Conservation (phyloP, 2,113 vertebrate species). For the Hypanus sabinus region DNA sequence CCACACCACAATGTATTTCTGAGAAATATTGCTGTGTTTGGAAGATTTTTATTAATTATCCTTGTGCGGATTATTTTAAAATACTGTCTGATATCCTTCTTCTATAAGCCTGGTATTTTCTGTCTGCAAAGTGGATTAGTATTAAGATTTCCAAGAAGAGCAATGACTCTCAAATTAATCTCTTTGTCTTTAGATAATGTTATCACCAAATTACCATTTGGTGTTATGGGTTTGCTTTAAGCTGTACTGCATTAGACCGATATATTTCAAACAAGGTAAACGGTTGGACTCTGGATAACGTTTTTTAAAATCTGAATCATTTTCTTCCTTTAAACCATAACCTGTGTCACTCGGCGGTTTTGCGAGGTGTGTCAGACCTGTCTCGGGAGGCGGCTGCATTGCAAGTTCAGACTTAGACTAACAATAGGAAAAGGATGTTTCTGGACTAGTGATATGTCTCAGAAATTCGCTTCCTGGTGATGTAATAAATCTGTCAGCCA, state of each 20-base stretch:
- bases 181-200: background rate
- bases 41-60: background rate
- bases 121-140: background rate
- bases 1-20: background rate
- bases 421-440: background rate
- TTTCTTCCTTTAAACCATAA: background rate
- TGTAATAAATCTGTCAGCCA: background rate
- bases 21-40: background rate
- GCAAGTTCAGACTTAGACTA: background rate
- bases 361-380: slow-evolving; percentile 17
- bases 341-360: background rate
- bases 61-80: background rate
- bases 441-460: background rate
- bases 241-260: background rate
- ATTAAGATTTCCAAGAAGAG: background rate
- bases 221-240: background rate
- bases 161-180: background rate
- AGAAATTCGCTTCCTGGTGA: background rate
- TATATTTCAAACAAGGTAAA: background rate
- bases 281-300: background rate
- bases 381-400: background rate
- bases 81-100: background rate
- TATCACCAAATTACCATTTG: slow-evolving; percentile 10
- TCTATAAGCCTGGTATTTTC: background rate
- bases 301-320: background rate